Base-by-base conservation (phyloP, 2,113 vertebrate species). In the Orthochromis malagaraziensis region DNA sequence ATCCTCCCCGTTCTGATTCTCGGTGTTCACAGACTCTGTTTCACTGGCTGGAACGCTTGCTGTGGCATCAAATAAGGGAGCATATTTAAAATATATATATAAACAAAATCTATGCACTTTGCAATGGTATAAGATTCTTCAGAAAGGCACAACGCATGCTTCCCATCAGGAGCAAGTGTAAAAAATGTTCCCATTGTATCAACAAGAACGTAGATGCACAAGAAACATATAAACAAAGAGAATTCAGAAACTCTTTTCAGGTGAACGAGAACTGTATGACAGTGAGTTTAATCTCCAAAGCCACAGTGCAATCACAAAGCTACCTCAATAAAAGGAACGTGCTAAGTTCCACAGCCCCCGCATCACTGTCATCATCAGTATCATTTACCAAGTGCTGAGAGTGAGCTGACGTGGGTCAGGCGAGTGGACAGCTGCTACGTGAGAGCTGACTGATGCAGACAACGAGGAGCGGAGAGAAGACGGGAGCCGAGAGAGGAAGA, bases 21-120 rank as follows among this genome's bases (percentile, higher is more conserved):
- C 99, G 0, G 98, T 98, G 93, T 98, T 99, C 86, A 98, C 98
- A 0, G 99, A 99, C 73, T 99, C 99, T 0, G 98, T 98, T 94
- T 99, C 98, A 1, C 98, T 99, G 81, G 97, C 97, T 26, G 98
- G 98, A 95, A 98, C 97, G 84, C 98, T 99, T 86, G 98, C 98
- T 99, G 97, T 90, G 79, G 93, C 93, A 83, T 92, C 83, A 96
- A 86, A 97, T 8, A 91, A 83, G 89, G 84, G 79, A 87, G 10
- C 73, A 49, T 86, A 90, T 87, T 87, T 2, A 60, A 65, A 58
- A 82, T 12, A 49, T 11, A 73, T 17, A 73, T 7, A 73, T 4
- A 80, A 81, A 60, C 29, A 38, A 7, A 42, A 11, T 77, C 9
- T 33, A n/a, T 7, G 40, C 19, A 83, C 51, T 79, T 58, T 21